Evolutionary conservation across 2,113 vertebrate genomes (phyloP).

Genomic region (Sus scrofa): T2T-Sscrofa CM000820.6:106460001-106460500

Average conservation of each 20-base stretch:
- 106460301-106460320: background rate
- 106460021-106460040: background rate
- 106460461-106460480: background rate
- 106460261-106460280: background rate
- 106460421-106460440: background rate
- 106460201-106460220: background rate
- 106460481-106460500: background rate
- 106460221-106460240: background rate
- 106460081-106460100: background rate
- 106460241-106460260: background rate
- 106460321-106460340: background rate
- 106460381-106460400: background rate
- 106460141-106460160: background rate
- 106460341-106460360: background rate
- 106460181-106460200: background rate
- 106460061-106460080: background rate
- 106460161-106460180: background rate
- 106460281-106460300: background rate
- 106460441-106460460: background rate
- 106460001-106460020: background rate
- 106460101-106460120: background rate
- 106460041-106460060: background rate
- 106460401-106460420: background rate
- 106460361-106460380: background rate
- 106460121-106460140: background rate